Conservation (phyloP, 2,797 vertebrate species). For the Amphiprion clarkii region DNA sequence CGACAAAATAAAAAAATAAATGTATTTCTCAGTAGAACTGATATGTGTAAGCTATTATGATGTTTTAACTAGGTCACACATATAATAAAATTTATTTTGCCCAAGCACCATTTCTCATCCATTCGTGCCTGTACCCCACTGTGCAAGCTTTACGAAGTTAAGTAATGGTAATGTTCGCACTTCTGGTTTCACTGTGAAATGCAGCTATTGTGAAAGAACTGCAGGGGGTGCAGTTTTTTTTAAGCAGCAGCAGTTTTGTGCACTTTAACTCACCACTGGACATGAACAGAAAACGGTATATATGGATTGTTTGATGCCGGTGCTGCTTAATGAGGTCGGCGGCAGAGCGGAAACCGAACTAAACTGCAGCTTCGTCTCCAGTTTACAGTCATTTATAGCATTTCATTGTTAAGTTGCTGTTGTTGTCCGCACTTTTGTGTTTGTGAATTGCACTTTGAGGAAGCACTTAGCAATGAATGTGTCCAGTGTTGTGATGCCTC, state of each 20-base stretch:
- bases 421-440: conserved; percentile 13
- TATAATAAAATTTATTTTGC: not conserved
- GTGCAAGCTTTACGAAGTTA: not conserved
- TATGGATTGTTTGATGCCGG: not conserved
- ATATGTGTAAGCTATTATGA: conserved; percentile 6
- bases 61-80: not conserved
- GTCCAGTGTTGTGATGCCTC: not conserved
- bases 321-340: not conserved
- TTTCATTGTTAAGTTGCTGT: conserved; percentile 10
- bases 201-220: not conserved
- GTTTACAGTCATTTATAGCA: conserved; percentile 23
- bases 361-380: not conserved
- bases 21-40: not conserved
- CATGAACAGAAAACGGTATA: not conserved
- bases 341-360: not conserved
- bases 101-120: not conserved
- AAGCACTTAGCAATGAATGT: conserved; percentile 12
- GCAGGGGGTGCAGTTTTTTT: not conserved
- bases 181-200: not conserved
- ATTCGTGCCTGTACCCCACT: not conserved
- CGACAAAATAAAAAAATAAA: not conserved
- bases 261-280: not conserved
- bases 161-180: not conserved
- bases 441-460: conserved; percentile 26
- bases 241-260: not conserved